Base-by-base conservation (phyloP, 2,113 vertebrate genomes). In the Rostratula benghalensis region DNA sequence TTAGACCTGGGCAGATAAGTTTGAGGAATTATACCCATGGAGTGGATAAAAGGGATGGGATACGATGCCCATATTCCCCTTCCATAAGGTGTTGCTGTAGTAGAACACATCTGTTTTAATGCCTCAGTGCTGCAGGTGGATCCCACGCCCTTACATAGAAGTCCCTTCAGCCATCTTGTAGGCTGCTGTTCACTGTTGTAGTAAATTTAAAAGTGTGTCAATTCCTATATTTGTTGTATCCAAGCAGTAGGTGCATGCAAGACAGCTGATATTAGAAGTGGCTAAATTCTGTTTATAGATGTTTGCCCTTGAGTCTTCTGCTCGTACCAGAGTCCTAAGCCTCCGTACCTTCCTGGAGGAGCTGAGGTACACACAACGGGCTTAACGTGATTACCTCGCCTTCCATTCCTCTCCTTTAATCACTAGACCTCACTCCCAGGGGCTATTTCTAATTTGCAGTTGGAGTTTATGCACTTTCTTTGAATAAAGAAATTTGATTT, bases 321-420 rank as follows among this genome's bases (percentile, higher is more conserved):
- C 84, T 39, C 3, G n/a, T n/a, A 59, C 31, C 17, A 8, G 61
- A 85, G 50, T 67, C 70, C 5, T 10, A 11, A 90, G 74, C 76
- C 43, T 83, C 65, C 6, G 2, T 48, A 39, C 48, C 61, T 71
- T 33, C 25, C 57, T 7, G 3, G 54, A 63, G 78, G 87, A 82
- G 30, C 87, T 65, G 71, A 43, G 50, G 90, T 39, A 45, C 60
- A 39, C 73, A 59, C 69, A 37, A 37, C 20, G 46, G 68, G 51
- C 86, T 95, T 87, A 94, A 92, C 63, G 12, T 0, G 28, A 74
- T 92, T 89, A 70, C 64, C 51, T 53, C 1, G 7, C 37, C 51
- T 87, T 69, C 73, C 64, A 71, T 76, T 83, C 68, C 73, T 93
- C 68, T 63, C 50, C 77, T 86, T 91, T 64, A 92, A 94, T 90